A percentile compares a stretch with the other conserved stretches of the same genome.
phyloP scores from a whole-genome alignment of 2,113 vertebrate genomes.

The Cnemophilus loriae region DNA sequence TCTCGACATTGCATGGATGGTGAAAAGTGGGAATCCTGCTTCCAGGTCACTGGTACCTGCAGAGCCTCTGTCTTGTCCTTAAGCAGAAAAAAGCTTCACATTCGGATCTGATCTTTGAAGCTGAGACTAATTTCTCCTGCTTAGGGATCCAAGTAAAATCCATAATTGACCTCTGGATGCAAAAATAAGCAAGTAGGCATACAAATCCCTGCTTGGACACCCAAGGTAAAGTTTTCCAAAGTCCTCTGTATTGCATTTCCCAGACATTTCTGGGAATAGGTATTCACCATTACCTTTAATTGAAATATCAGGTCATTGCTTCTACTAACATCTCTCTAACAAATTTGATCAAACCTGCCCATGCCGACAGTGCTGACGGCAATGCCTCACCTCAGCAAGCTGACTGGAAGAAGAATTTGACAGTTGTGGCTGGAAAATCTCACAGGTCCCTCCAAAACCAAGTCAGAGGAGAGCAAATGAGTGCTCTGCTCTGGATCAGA shows the following conservation, averaged over 20 bases:
- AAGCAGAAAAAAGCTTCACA: neutral
- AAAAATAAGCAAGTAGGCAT: neutral
- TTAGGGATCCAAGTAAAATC: neutral
- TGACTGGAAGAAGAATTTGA: neutral
- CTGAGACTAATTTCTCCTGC: neutral
- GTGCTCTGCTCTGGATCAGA: neutral
- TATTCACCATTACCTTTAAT: neutral
- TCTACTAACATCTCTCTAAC: neutral
- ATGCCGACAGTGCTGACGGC: neutral
- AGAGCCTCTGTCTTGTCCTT: neutral
- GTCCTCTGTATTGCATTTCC: neutral
- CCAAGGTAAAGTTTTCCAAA: neutral
- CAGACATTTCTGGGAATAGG: neutral
- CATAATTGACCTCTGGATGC: neutral
- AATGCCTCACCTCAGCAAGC: neutral
- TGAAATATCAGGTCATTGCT: neutral
- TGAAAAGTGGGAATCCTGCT: neutral
- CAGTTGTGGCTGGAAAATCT: neutral
- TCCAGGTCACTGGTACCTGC: neutral
- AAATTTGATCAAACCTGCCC: neutral
- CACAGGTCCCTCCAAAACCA: neutral
- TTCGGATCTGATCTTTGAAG: neutral
- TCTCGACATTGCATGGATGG: neutral
- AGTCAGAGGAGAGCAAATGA: neutral
- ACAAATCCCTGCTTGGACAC: neutral